Evolutionary conservation across 2,113 vertebrate genomes (phyloP).

Genomic region (Chamaetylas fuelleborni): DNA sequence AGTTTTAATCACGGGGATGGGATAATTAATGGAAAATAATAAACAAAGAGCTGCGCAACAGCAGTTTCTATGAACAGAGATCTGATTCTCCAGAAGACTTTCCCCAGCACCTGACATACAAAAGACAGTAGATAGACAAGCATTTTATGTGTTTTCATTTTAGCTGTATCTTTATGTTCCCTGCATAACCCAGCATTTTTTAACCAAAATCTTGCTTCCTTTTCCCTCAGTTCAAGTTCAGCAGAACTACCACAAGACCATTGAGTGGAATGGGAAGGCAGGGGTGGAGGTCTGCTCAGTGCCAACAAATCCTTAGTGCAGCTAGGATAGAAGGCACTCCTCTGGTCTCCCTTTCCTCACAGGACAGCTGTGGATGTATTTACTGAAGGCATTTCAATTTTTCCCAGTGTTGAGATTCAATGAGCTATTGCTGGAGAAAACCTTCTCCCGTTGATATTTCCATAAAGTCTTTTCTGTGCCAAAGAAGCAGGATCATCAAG

Average conservation of each 20-base stretch:
- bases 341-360: neutral
- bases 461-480: neutral
- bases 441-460: neutral
- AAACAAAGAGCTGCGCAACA: neutral
- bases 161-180: neutral
- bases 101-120: neutral
- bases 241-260: neutral
- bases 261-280: neutral
- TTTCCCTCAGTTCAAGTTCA: neutral
- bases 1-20: neutral
- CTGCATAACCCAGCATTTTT: neutral
- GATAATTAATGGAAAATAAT: neutral
- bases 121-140: neutral
- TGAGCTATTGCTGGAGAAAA: neutral
- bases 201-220: neutral
- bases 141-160: neutral
- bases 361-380: neutral
- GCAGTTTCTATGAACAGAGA: neutral
- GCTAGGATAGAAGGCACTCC: neutral
- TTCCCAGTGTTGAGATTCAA: neutral
- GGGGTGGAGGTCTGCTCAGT: neutral
- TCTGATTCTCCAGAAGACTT: neutral
- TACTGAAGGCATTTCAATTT: neutral
- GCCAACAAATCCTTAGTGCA: neutral
- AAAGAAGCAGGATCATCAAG: neutral